Conservation (phyloP, 2,888 invertebrate species). For the Athalia cordata region DNA sequence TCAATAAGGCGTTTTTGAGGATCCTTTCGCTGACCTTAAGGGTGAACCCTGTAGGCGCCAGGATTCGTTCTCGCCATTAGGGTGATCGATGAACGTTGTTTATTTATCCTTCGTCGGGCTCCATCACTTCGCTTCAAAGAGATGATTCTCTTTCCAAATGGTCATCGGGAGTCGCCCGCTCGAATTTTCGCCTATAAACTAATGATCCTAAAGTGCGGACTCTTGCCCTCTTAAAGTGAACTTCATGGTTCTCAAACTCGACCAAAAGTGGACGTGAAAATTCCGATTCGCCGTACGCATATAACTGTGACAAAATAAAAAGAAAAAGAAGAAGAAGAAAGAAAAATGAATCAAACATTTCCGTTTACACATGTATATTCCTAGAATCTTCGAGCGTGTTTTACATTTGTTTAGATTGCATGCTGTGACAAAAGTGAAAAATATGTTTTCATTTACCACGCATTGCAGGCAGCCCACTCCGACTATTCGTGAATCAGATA, state of each 20-base stretch:
- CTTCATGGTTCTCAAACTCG: not conserved
- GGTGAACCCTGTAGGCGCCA: constrained; percentile 43
- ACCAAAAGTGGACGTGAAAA: constrained; percentile 29
- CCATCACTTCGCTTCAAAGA: constrained; percentile 32
- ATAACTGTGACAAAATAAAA: not conserved
- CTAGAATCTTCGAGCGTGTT: constrained; percentile 30
- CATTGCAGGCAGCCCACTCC: constrained; percentile 1
- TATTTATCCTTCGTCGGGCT: constrained; percentile 57
- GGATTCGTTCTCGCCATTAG: constrained; percentile 59
- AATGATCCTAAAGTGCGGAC: constrained; percentile 1
- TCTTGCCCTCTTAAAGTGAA: not conserved
- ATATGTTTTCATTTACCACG: constrained; percentile 22
- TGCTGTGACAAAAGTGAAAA: constrained; percentile 29
- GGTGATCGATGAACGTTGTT: constrained; percentile 64
- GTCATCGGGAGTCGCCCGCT: not conserved
- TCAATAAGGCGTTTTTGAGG: not conserved
- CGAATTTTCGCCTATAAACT: constrained; percentile 20
- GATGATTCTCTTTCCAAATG: not conserved
- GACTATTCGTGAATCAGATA: not conserved
- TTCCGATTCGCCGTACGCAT: constrained; percentile 7
- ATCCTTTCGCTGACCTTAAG: constrained; percentile 29
- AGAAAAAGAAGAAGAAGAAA: not conserved
- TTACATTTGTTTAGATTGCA: constrained; percentile 20
- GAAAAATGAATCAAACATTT: not conserved
- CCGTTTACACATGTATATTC: constrained; percentile 2